Evolutionary conservation across 2,113 vertebrate genomes (phyloP), one percentile per base, ranked within the genome.

Genomic region (Cephalopterus ornatus): DNA sequence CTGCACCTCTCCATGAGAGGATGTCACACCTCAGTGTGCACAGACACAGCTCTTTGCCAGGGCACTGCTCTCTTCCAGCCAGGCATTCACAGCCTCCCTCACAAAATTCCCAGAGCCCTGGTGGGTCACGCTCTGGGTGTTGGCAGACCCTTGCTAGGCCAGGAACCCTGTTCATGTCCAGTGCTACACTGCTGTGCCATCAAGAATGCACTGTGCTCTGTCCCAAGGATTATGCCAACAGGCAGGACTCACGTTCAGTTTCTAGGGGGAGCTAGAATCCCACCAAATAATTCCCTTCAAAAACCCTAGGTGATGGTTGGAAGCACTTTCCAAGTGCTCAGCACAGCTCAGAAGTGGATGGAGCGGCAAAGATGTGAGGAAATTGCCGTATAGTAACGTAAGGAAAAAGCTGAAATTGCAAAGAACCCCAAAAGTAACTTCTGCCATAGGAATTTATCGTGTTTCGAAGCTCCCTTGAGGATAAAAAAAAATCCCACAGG

Each of bases 191-290:
- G 63, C 65, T 71, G 61, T 23, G 52, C 33, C 50, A 76, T 11
- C 44, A 52, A 5, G 4, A 44, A 72, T 0, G 39, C 89, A 74
- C 52, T 1, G 14, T 4, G 8, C 50, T 53, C 71, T 13, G 8
- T 58, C 46, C 52, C 65, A 46, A 6, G 9, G 22, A 35, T 27
- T 41, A 21, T 0, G 0, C 17, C 7, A 16, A 39, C 20, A 78
- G 72, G 55, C 65, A 72, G 70, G 61, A 86, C 32, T 65, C 67
- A 37, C 56, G 47, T 63, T 50, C 62, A 20, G 86, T 85, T 93
- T 91, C 95, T 95, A 97, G 96, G 88, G 96, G 96, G 95, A 97
- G 96, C 95, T 85, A 89, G 53, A 94, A 96, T 70, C 66, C 84
- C 91, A 94, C 44, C 72, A 78, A 83, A 87, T 8, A 32, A 65